These are phyloP conservation scores for Myotis daubentonii DNA, from an alignment of 2,797 vertebrate species.

Conservation along the genomic window DNA sequence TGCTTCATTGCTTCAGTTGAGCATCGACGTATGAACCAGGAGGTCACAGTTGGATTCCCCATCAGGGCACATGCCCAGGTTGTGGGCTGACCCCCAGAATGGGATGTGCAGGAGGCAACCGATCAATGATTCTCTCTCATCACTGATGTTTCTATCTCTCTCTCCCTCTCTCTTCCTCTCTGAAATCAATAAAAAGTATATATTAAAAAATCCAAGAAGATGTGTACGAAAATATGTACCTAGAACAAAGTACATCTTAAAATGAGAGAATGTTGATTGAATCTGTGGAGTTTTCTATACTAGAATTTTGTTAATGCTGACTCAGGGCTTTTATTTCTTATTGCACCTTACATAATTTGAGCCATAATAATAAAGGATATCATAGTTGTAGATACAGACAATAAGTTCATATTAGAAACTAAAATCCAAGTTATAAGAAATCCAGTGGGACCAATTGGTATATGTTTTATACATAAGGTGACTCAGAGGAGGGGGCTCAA, in stretches of 20 bases:
- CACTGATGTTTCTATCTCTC: no score
- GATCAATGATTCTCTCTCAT: no score
- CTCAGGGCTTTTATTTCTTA: conserved; percentile 15
- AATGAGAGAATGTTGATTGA: conserved; percentile 56
- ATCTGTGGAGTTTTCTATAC: conserved; percentile 1
- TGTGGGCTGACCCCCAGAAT: no score
- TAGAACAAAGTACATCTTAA: not conserved
- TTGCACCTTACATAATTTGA: conserved; percentile 4
- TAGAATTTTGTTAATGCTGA: conserved; percentile 19
- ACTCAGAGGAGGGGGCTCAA: not conserved
- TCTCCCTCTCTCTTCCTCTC: no score
- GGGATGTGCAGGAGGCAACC: no score
- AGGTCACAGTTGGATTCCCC: no score
- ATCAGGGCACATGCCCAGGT: no score
- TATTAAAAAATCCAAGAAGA: not conserved
- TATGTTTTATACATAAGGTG: not conserved
- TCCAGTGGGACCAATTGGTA: not conserved
- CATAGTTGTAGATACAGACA: not conserved
- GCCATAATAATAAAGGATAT: not conserved
- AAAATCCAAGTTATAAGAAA: conserved; percentile 28
- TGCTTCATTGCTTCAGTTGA: no score
- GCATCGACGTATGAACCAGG: no score
- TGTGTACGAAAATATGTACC: not conserved
- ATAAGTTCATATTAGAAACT: not conserved
- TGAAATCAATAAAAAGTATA: no score